Base-by-base conservation (phyloP, 2,888 invertebrate genomes). In the Hypena proboscidalis region DNA sequence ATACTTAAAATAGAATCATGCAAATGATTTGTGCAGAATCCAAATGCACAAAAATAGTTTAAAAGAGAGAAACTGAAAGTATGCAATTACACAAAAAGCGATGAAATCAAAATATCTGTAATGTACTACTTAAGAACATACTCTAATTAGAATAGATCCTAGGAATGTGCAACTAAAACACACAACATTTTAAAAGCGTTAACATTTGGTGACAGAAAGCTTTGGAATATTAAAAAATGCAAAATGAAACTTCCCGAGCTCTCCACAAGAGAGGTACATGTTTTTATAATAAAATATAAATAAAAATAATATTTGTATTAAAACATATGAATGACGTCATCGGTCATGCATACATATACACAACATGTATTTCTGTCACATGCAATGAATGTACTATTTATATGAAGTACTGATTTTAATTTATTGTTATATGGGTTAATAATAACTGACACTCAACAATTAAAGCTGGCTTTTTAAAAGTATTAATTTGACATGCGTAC, bases 231-330 rank as follows among this genome's bases (percentile, higher is more conserved):
- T 25, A 33, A 61, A 73, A 74, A 51, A 70, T 72, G 67, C 66
- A 71, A 74, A 71, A 33, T 4, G 25, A 70, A 77, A 73, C 90
- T 90, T 91, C 90, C 89, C 82, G 90, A 90, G 90, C 88, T 90
- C 90, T 90, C 89, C 90, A 91, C 90, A 80, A 85, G 88, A 88
- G 90, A 90, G 90, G 73, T 78, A 82, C 60, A 74, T 70, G 63
- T 77, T 33, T 25, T 29, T 68, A 79, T 71, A 64, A 53, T 52
- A 70, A 68, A 68, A 70, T 64, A 72, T 64, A 76, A 70, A 69
- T 70, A 66, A 58, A 67, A 70, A 69, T 64, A 62, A 70, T 63
- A 70, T 57, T 53, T 51, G 55, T 48, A 67, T 39, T 54, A 60
- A 59, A 59, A 65, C 57, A 67, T 74, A 77, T 75, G 70, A 44